Evolutionary conservation across 2,888 invertebrate genomes (phyloP), one percentile per base, ranked within the genome.

Genomic region (Ditula angustiorana): DNA sequence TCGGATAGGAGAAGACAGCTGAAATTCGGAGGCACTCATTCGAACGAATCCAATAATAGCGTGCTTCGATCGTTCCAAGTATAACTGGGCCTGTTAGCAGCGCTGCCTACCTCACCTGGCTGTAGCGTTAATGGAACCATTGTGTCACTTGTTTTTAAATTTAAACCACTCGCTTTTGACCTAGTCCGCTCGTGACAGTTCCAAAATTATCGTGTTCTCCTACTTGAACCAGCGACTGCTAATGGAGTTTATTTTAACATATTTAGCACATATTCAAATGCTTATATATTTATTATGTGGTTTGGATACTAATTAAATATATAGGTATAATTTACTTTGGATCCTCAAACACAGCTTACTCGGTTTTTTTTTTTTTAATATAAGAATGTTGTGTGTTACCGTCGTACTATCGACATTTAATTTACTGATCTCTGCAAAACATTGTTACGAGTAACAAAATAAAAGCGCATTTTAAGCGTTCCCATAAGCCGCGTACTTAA

Each of bases 21-120:
- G 80, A 82, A 85, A 80, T 83, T 83, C 78, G 77, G 77, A 76
- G 76, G 78, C 78, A 78, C 75, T 85, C 80, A 77, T 74, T 76
- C 75, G 82, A 80, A 86, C 83, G 84, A 82, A 82, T 82, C 86
- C 89, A 87, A 87, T 86, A 90, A 91, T 91, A 91, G 90, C 80
- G 71, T 73, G 82, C 77, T 90, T 89, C 89, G 88, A 92, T 88
- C 86, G 86, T 71, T 84, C 88, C 86, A 79, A 87, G 84, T 90
- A 86, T 91, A 92, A 79, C 82, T 83, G 86, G 86, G 87, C 89
- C 79, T 82, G 84, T 84, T 86, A 78, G 74, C 73, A 65, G 71
- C 10, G n/a, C n/a, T n/a, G n/a, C n/a, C n/a, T n/a, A n/a, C 60
- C 53, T 52, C 81, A 83, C 84, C 86, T 87, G 85, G 73, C 78